Percentiles rank a stretch among this genome's conserved stretches.
Evolutionary conservation across 2,797 vertebrate species (phyloP).

Genomic region (Eospalax fontanierii): DNA sequence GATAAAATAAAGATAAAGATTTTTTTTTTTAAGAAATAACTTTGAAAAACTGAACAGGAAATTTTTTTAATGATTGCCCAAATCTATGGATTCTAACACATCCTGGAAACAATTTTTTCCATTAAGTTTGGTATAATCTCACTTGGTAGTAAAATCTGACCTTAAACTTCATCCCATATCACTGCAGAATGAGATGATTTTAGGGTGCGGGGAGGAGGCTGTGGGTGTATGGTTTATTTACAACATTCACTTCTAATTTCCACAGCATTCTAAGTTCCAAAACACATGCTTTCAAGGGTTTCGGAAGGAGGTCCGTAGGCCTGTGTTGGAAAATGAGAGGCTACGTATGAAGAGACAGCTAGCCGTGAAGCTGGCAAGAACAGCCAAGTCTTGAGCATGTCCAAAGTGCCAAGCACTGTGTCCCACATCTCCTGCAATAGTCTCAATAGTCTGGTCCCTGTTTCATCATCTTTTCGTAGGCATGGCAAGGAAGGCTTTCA

Average conservation of each 20-base stretch:
- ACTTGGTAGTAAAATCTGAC: constrained; percentile 35
- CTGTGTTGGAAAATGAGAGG: neutral
- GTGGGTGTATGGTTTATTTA: neutral
- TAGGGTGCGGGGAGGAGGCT: too few species aligned
- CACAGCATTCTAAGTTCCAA: neutral
- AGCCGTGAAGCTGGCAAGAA: neutral
- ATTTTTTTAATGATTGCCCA: neutral
- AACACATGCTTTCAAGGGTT: neutral
- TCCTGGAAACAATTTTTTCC: neutral
- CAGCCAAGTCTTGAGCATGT: neutral
- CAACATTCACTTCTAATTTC: neutral
- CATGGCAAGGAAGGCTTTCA: neutral
- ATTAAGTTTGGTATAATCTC: neutral
- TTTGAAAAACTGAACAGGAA: neutral
- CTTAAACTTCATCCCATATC: neutral
- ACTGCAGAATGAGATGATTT: neutral
- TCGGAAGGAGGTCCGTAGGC: neutral
- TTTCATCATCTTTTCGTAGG: neutral
- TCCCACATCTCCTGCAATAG: neutral
- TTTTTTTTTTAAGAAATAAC: too few species aligned
- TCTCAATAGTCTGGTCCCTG: too few species aligned
- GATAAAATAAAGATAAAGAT: too few species aligned
- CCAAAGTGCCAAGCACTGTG: neutral
- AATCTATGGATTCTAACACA: neutral
- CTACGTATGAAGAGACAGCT: neutral